Conservation (phyloP, 2,888 invertebrate species). For the Drosophila parthenogenetica region DNA sequence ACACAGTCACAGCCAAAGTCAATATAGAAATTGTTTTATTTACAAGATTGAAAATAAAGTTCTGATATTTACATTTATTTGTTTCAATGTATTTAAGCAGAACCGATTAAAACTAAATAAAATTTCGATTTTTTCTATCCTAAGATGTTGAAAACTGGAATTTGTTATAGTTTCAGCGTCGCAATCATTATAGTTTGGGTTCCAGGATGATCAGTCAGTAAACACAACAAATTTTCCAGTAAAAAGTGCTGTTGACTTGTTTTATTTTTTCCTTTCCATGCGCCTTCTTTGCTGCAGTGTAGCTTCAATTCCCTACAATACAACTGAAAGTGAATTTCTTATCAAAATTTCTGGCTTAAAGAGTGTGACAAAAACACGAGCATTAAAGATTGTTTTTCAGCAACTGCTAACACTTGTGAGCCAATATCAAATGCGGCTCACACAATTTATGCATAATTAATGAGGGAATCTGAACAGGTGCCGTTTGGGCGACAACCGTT, state of each 20-base stretch:
- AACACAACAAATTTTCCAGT: too few species aligned
- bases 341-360: conserved; percentile 18
- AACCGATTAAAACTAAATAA: background rate
- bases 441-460: conserved; percentile 82
- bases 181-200: too few species aligned
- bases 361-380: conserved; percentile 8
- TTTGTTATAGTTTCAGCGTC: too few species aligned
- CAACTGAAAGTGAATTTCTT: background rate
- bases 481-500: conserved; percentile 69
- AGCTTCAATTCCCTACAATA: too few species aligned
- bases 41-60: background rate
- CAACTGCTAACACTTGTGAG: conserved; percentile 21
- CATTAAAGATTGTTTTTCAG: conserved; percentile 39
- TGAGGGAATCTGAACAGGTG: conserved; percentile 83
- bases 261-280: too few species aligned
- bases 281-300: too few species aligned
- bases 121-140: too few species aligned
- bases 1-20: background rate
- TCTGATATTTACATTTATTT: too few species aligned
- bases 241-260: too few species aligned
- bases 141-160: too few species aligned
- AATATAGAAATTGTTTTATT: conserved; percentile 5
- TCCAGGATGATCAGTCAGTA: too few species aligned
- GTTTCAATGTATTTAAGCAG: conserved; percentile 1
- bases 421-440: conserved; percentile 68